phyloP scores from a whole-genome alignment of 2,113 vertebrate genomes.

The Gobius niger region DNA sequence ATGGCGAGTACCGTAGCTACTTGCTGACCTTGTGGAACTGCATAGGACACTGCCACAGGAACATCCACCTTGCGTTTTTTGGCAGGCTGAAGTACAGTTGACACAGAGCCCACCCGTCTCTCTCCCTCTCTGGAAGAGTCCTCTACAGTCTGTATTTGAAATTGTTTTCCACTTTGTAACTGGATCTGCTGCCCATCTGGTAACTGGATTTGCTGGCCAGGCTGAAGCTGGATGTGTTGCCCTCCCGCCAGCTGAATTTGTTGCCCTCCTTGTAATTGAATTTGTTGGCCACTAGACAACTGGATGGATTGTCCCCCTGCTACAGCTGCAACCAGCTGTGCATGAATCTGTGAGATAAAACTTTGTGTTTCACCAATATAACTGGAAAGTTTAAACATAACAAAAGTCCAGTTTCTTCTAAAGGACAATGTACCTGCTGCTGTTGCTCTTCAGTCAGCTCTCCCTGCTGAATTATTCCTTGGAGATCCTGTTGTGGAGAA shows the following conservation, averaged over 20 bases:
- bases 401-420: neutral
- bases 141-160: constrained; percentile 95
- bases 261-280: constrained; percentile 65
- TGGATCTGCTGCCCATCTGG: constrained; percentile 52
- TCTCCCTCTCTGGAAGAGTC: constrained; percentile 90
- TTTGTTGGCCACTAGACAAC: constrained; percentile 63
- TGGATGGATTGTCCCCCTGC: constrained; percentile 76
- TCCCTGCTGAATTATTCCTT: constrained; percentile 86
- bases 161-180: constrained; percentile 83
- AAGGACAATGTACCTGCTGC: constrained; percentile 78
- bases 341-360: constrained; percentile 82
- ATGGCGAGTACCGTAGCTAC: constrained; percentile 96
- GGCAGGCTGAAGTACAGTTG: constrained; percentile 93
- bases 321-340: constrained; percentile 89
- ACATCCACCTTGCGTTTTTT: constrained; percentile 99
- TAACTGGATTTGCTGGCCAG: constrained; percentile 55
- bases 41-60: constrained; percentile 93
- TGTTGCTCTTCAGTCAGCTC: constrained; percentile 97
- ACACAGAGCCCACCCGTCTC: constrained; percentile 78
- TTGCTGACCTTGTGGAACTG: constrained; percentile 92
- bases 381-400: neutral
- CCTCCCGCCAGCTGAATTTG: constrained; percentile 68
- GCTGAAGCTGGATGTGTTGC: constrained; percentile 58
- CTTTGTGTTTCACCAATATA: neutral
- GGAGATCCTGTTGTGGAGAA: constrained; percentile 86